Conservation (phyloP, 92 coral and sea anemone genomes). For the Bergia sp. region DNA sequence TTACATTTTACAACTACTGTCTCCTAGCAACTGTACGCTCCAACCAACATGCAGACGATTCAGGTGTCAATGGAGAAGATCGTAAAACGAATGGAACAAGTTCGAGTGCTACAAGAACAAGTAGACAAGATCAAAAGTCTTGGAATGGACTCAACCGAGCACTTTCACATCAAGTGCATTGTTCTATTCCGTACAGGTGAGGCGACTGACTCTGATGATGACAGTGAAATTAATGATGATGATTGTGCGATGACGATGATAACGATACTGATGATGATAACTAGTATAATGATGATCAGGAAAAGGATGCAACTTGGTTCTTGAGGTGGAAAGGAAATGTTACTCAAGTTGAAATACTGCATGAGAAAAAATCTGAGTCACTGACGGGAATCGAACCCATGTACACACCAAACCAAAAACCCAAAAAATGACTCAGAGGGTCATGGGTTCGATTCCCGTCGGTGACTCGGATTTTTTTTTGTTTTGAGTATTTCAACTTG, state of each 20-base stretch:
- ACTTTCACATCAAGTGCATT: slow-evolving; percentile 87
- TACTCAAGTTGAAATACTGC: too few species aligned
- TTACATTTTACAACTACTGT: too few species aligned
- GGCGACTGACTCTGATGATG: not conserved
- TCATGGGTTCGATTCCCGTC: too few species aligned
- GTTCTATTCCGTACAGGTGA: slow-evolving; percentile 87
- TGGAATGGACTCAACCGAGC: slow-evolving; percentile 87
- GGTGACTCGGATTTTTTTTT: too few species aligned
- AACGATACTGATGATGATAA: not conserved
- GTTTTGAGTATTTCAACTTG: too few species aligned
- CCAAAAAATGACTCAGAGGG: too few species aligned
- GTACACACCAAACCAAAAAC: not conserved
- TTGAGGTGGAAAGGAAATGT: too few species aligned
- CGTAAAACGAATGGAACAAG: slow-evolving; percentile 85
- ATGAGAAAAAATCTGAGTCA: too few species aligned
- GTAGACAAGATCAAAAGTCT: slow-evolving; percentile 78
- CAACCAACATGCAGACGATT: slow-evolving; percentile 73
- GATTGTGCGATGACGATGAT: not conserved
- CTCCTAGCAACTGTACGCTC: slow-evolving; percentile 72
- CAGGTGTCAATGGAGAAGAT: slow-evolving; percentile 86
- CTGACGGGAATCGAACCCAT: too few species aligned
- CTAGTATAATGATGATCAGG: not conserved
- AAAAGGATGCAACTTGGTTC: too few species aligned
- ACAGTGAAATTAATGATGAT: not conserved
- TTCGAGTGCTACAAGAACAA: slow-evolving; percentile 84